These are phyloP conservation scores for Echinarachnius parma DNA, from an alignment of 53 echinoderm and acorn worm genomes.

Conservation along the genomic window DNA sequence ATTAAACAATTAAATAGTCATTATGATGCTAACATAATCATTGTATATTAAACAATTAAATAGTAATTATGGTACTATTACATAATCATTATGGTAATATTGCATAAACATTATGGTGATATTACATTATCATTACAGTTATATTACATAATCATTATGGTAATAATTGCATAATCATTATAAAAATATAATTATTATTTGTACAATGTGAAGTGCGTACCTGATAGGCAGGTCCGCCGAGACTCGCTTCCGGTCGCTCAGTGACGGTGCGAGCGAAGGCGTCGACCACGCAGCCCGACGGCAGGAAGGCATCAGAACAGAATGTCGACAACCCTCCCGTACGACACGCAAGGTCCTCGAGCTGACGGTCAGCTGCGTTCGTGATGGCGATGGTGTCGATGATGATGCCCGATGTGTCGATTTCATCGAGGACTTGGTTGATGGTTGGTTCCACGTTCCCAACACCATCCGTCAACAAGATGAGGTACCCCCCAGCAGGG, in stretches of 20 bases:
- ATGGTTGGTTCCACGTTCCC: background rate
- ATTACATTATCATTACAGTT: too few species aligned
- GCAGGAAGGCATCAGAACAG: background rate
- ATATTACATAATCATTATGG: too few species aligned
- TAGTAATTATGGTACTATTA: too few species aligned
- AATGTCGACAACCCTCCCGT: background rate
- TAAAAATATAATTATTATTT: too few species aligned
- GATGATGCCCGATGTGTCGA: background rate
- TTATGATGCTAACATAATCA: too few species aligned
- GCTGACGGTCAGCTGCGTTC: background rate
- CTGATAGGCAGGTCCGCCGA: background rate
- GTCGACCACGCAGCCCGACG: background rate
- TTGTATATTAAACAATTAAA: too few species aligned
- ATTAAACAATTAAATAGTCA: too few species aligned
- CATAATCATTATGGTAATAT: too few species aligned
- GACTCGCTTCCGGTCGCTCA: background rate
- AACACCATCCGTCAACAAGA: background rate
- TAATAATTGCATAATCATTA: too few species aligned
- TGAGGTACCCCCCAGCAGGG: background rate
- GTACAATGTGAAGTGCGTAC: too few species aligned
- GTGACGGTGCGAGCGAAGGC: background rate
- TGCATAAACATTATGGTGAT: too few species aligned
- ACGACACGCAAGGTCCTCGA: background rate
- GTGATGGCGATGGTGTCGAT: constrained; percentile 3
- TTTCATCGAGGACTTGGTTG: background rate